Percentiles rank a stretch among this genome's conserved stretches.
Evolutionary conservation across 92 coral and sea anemone species (phyloP).

Genomic region (Epizoanthus fatuus): DNA sequence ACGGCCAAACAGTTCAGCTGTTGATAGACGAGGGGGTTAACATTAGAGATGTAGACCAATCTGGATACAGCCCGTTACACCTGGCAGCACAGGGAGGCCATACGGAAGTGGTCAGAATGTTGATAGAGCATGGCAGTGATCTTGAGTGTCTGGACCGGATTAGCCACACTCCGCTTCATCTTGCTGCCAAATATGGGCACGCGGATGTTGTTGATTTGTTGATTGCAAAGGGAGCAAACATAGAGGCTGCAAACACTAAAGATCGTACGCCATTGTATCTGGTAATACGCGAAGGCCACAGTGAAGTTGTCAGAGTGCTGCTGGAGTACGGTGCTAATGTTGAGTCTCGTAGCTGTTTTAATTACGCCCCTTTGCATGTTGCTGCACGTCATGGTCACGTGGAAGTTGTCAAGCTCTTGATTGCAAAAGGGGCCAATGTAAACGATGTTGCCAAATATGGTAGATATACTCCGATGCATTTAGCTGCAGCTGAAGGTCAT

Average conservation of each 20-base stretch:
- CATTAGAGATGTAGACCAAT: background rate
- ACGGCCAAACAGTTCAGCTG: background rate
- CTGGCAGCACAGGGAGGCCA: slow-evolving; percentile 27
- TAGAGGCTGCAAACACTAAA: background rate
- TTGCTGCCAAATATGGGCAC: slow-evolving; percentile 43
- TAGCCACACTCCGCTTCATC: slow-evolving; percentile 19
- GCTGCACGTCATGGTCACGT: slow-evolving; percentile 42
- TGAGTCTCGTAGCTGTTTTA: background rate
- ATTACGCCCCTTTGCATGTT: slow-evolving; percentile 41
- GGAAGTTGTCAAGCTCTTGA: slow-evolving; percentile 26
- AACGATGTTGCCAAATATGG: slow-evolving; percentile 16
- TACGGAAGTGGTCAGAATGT: slow-evolving; percentile 8
- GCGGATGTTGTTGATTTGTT: slow-evolving; percentile 40
- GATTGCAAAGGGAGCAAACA: slow-evolving; percentile 41
- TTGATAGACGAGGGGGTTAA: background rate
- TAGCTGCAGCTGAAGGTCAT: background rate
- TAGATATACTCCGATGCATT: slow-evolving; percentile 9
- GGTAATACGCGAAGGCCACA: slow-evolving; percentile 36
- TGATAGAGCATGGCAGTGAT: slow-evolving; percentile 5
- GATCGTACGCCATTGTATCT: background rate
- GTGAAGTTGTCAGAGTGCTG: slow-evolving; percentile 10
- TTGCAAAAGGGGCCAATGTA: slow-evolving; percentile 28
- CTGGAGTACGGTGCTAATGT: slow-evolving; percentile 18
- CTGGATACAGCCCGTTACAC: slow-evolving; percentile 39
- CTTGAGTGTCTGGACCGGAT: slow-evolving; percentile 1